Evolutionary conservation across 1,140 invertebrate genomes (phyloP).

Genomic region (Drosophila grimshawi): DNA sequence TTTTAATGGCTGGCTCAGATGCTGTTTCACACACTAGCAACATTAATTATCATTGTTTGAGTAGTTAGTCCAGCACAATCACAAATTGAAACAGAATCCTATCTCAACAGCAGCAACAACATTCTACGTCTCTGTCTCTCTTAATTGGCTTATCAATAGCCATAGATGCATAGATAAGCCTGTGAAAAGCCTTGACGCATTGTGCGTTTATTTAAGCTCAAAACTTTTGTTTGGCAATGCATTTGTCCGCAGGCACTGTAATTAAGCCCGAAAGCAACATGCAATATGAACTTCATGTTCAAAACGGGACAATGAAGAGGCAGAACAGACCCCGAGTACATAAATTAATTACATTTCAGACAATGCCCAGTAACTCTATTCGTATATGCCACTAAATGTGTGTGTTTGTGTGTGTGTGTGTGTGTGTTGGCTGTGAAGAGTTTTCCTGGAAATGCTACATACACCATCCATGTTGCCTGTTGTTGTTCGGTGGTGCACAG

Average conservation of each 20-base stretch:
- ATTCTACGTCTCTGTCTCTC: neutral
- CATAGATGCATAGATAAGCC: slow-evolving; percentile 1
- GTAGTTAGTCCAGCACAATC: neutral
- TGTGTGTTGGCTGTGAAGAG: neutral
- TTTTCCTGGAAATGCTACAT: neutral
- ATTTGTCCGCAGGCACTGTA: slow-evolving; percentile 5
- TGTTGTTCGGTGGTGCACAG: neutral
- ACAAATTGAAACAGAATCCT: neutral
- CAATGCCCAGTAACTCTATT: slow-evolving; percentile 14
- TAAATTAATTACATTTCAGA: slow-evolving; percentile 50
- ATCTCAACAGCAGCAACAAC: neutral
- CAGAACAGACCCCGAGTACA: slow-evolving; percentile 1
- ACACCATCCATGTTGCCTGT: neutral
- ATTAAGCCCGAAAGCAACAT: slow-evolving; percentile 9
- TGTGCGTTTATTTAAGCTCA: slow-evolving; percentile 1
- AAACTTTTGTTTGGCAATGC: slow-evolving; percentile 14
- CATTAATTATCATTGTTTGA: neutral
- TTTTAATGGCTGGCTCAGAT: neutral
- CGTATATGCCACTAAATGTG: neutral
- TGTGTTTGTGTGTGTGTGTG: neutral
- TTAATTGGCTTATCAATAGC: slow-evolving; percentile 1
- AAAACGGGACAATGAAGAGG: slow-evolving; percentile 15
- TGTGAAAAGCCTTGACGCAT: slow-evolving; percentile 1
- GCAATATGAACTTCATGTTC: neutral
- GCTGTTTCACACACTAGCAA: neutral